A percentile compares a stretch with the other conserved stretches of the same genome.
These are phyloP conservation scores for Neodiprion lecontei DNA, from an alignment of 1,140 invertebrate species.

Conservation along the genomic window DNA sequence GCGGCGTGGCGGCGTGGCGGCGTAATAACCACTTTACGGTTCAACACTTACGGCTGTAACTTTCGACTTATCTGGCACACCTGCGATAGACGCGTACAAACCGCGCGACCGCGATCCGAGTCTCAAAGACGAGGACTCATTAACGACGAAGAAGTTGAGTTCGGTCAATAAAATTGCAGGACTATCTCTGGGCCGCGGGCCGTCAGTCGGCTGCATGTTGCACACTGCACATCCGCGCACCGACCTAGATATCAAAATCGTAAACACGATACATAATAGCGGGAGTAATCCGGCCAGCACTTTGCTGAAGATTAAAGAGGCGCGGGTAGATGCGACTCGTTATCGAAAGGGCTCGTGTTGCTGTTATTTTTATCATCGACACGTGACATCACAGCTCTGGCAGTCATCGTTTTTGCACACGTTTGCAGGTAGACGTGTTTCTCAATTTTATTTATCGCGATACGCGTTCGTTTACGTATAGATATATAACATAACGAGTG, in stretches of 20 bases:
- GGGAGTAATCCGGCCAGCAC: slow-evolving; percentile 44
- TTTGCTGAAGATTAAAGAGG: slow-evolving; percentile 49
- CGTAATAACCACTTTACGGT: background rate
- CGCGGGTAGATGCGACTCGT: slow-evolving; percentile 25
- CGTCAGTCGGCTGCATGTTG: too few species aligned
- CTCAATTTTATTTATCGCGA: background rate
- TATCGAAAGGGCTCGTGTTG: background rate
- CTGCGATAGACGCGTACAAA: slow-evolving; percentile 1
- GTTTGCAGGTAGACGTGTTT: too few species aligned
- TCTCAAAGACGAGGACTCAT: background rate
- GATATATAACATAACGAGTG: too few species aligned
- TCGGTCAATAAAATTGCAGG: slow-evolving; percentile 11
- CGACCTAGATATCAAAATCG: slow-evolving; percentile 38
- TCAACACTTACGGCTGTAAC: background rate
- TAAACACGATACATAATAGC: slow-evolving; percentile 49
- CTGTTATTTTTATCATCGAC: background rate
- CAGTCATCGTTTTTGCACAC: background rate
- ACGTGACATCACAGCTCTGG: background rate
- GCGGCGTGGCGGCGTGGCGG: background rate
- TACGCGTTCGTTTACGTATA: too few species aligned
- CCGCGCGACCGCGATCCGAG: background rate
- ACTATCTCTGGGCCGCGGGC: background rate
- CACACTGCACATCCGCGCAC: background rate
- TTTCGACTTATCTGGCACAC: slow-evolving; percentile 12
- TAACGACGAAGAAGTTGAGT: slow-evolving; percentile 5